These are phyloP conservation scores for Acrobasis suavella DNA, from an alignment of 2,888 invertebrate species.

Conservation along the genomic window DNA sequence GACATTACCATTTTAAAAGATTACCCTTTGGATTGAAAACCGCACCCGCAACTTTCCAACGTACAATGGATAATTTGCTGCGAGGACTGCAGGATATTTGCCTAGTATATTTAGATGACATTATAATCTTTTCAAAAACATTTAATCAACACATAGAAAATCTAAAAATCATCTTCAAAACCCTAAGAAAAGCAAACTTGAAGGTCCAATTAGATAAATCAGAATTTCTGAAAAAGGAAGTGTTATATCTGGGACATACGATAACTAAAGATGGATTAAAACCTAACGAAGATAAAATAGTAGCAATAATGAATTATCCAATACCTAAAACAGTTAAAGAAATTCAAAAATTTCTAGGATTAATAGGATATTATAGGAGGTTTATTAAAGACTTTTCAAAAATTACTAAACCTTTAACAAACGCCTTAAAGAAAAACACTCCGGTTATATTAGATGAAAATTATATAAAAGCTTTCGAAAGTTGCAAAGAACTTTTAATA, in stretches of 20 bases:
- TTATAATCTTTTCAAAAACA: slow-evolving; percentile 41
- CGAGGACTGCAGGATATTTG: slow-evolving; percentile 34
- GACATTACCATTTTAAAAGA: slow-evolving; percentile 33
- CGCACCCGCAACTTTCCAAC: slow-evolving; percentile 34
- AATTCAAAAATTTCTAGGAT: slow-evolving; percentile 47
- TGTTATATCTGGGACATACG: slow-evolving; percentile 42
- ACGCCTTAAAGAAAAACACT: slow-evolving; percentile 27
- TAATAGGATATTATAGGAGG: slow-evolving; percentile 47
- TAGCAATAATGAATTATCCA: slow-evolving; percentile 36
- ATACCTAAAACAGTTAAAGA: slow-evolving; percentile 35
- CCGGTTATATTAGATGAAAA: neutral
- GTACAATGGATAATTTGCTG: slow-evolving; percentile 36
- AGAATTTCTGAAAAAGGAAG: slow-evolving; percentile 37
- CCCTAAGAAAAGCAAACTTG: slow-evolving; percentile 32
- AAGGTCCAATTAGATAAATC: slow-evolving; percentile 38
- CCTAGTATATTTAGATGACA: slow-evolving; percentile 45
- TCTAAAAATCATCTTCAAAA: slow-evolving; percentile 34
- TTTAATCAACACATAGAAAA: slow-evolving; percentile 35
- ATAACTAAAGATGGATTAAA: slow-evolving; percentile 37
- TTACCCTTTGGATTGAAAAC: slow-evolving; percentile 31
- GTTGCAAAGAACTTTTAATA: neutral
- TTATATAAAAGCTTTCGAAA: neutral
- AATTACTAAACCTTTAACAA: slow-evolving; percentile 34
- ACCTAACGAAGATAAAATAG: slow-evolving; percentile 40
- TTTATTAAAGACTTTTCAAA: slow-evolving; percentile 44